These are phyloP conservation scores for Beroe ovata DNA, from an alignment of 37 sponge, comb jelly and placozoan genomes.

Conservation along the genomic window DNA sequence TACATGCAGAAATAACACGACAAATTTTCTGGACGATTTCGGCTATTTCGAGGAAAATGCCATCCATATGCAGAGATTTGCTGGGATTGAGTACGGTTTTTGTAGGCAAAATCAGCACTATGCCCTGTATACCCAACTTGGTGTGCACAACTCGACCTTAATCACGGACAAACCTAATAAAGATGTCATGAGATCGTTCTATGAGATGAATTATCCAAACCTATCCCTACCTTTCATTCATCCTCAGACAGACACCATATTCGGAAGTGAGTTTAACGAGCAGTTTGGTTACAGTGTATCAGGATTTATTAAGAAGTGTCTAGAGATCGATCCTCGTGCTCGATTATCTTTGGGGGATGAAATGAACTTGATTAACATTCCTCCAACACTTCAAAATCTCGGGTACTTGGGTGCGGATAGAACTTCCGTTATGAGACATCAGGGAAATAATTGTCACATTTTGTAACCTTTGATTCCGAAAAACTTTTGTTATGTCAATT, in stretches of 20 bases:
- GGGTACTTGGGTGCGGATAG: too few relatives aligned
- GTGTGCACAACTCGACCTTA: neutral
- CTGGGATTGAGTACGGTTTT: neutral
- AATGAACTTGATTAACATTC: too few relatives aligned
- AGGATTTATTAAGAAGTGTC: neutral
- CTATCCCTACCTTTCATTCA: neutral
- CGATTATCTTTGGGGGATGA: too few relatives aligned
- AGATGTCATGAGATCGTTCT: neutral
- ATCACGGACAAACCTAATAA: neutral
- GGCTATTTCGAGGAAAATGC: too few relatives aligned
- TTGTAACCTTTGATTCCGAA: too few relatives aligned
- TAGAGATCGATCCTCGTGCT: neutral
- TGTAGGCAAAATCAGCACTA: neutral
- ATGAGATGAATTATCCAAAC: neutral
- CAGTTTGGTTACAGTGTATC: neutral
- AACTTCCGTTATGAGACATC: too few relatives aligned
- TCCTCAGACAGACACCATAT: neutral
- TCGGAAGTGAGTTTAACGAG: neutral
- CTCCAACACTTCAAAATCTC: too few relatives aligned
- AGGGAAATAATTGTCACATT: too few relatives aligned
- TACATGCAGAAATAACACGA: conserved; percentile 1
- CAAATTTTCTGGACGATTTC: neutral
- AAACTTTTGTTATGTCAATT: too few relatives aligned
- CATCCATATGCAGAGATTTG: neutral
- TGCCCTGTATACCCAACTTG: neutral